phyloP scores from a whole-genome alignment of 2,797 vertebrate genomes.

The Muraenolepis orangiensis region DNA sequence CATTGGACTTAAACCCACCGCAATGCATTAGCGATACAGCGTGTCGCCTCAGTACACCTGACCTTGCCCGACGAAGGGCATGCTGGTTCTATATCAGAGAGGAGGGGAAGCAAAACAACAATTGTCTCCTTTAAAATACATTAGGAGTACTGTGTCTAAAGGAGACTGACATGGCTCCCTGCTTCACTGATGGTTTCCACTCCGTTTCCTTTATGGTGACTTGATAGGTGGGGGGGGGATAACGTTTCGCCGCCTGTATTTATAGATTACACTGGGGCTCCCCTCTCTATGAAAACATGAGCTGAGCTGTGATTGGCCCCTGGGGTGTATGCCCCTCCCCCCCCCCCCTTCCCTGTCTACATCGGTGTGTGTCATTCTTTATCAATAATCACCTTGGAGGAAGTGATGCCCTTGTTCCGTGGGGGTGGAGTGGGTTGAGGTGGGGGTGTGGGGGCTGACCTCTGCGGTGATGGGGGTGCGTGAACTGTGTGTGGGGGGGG shows the following conservation, averaged over 20 bases:
- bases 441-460: no score
- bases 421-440: no score
- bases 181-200: conserved; percentile 71
- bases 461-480: conserved; percentile 60
- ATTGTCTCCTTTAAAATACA: conserved; percentile 72
- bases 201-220: conserved; percentile 70
- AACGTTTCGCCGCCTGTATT: conserved; percentile 62
- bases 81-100: conserved; percentile 63
- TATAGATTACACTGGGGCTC: conserved; percentile 66
- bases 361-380: conserved; percentile 64
- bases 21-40: conserved; percentile 49
- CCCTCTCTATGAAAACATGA: conserved; percentile 48
- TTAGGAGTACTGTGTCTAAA: conserved; percentile 61
- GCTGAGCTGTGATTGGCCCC: conserved; percentile 55
- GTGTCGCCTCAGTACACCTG: conserved; percentile 38
- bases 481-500: conserved; percentile 35
- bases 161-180: conserved; percentile 66
- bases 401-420: conserved; percentile 45
- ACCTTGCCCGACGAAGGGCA: conserved; percentile 66
- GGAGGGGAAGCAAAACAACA: conserved; percentile 57
- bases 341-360: conserved; percentile 41
- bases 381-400: conserved; percentile 74
- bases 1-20: conserved; percentile 53
- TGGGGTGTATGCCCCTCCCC: conserved; percentile 48
- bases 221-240: conserved; percentile 64